phyloP scores from a whole-genome alignment of 1,140 invertebrate species.

The Mactra quadrangularis region DNA sequence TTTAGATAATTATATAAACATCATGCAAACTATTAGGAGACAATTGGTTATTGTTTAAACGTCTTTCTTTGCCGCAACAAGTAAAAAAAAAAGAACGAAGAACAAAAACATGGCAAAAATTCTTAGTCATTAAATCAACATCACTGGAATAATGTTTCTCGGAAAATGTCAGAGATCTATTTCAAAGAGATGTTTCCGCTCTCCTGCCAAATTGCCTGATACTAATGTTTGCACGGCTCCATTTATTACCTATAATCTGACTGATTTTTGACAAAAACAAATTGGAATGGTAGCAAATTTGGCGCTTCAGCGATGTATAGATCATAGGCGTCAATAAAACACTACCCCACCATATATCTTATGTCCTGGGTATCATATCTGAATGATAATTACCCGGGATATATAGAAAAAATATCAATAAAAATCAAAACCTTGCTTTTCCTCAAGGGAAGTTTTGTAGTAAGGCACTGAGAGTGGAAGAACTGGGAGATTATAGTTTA shows the following conservation, averaged over 20 bases:
- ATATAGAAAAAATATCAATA: conserved; percentile 26
- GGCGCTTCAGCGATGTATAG: conserved; percentile 53
- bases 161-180: conserved; percentile 60
- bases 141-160: conserved; percentile 39
- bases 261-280: conserved; percentile 59
- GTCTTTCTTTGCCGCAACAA: background rate
- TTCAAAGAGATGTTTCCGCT: conserved; percentile 54
- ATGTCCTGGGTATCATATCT: conserved; percentile 29
- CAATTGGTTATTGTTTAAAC: no score
- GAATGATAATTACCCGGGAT: conserved; percentile 37
- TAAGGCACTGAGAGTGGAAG: background rate
- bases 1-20: no score
- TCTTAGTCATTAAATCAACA: conserved; percentile 51
- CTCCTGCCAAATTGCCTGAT: conserved; percentile 59
- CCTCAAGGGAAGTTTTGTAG: background rate
- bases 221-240: conserved; percentile 57
- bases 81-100: background rate
- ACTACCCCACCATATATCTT: conserved; percentile 59
- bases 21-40: no score
- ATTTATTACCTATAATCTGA: conserved; percentile 60
- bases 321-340: conserved; percentile 39
- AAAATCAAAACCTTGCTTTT: background rate
- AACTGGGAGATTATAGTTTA: no score
- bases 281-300: conserved; percentile 60
- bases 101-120: conserved; percentile 15